These are phyloP conservation scores for Oscheius sp. DNA, from an alignment of 2,888 invertebrate genomes.

Conservation along the genomic window DNA sequence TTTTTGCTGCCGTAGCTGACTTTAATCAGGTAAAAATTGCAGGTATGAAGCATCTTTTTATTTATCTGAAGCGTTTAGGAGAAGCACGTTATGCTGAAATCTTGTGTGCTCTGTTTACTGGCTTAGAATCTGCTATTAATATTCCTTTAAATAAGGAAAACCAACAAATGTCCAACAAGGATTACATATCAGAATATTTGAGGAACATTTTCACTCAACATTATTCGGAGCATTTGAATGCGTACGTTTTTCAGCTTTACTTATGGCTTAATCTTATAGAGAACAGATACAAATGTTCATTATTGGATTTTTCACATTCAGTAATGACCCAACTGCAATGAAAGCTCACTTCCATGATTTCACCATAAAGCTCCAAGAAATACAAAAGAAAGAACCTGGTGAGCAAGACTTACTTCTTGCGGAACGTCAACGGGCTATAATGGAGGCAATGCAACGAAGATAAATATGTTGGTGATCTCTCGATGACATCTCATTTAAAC, in stretches of 20 bases:
- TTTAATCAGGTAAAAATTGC: constrained; percentile 79
- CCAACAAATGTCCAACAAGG: constrained; percentile 71
- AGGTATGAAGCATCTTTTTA: constrained; percentile 43
- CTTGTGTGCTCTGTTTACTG: constrained; percentile 91
- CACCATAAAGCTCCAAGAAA: constrained; percentile 85
- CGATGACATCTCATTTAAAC: too few relatives aligned
- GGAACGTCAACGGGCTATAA: constrained; percentile 1
- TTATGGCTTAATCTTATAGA: too few relatives aligned
- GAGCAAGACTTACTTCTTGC: background rate
- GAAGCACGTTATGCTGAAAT: constrained; percentile 95
- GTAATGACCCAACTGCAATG: constrained; percentile 94
- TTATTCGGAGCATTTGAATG: constrained; percentile 91
- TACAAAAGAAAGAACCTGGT: background rate
- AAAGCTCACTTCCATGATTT: constrained; percentile 99
- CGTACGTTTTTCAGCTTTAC: constrained; percentile 80
- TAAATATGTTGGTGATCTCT: too few relatives aligned
- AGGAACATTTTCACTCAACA: constrained; percentile 88
- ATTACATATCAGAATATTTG: constrained; percentile 84
- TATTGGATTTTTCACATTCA: constrained; percentile 94
- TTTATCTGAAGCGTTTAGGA: constrained; percentile 74
- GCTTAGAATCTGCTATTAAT: constrained; percentile 89
- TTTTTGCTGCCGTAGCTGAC: constrained; percentile 97
- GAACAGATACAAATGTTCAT: constrained; percentile 94
- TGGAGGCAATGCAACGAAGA: background rate
- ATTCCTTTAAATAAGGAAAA: constrained; percentile 46